Percentiles rank a stretch among this genome's conserved stretches.
phyloP scores from a whole-genome alignment of 2,113 vertebrate species.

The Odocoileus virginianus region DNA sequence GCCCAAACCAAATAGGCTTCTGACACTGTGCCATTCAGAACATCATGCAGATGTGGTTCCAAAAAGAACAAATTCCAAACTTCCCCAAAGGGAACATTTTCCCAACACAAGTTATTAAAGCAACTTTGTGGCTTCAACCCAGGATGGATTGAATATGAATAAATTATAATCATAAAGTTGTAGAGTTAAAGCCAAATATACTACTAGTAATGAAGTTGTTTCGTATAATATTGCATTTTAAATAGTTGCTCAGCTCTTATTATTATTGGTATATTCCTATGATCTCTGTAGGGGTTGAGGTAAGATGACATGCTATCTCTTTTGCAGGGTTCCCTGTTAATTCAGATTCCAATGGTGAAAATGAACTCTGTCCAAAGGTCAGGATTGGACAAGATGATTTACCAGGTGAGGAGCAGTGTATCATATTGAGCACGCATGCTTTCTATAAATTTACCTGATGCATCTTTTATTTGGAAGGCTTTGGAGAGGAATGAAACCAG shows the following conservation, averaged over 20 bases:
- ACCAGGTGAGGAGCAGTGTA: constrained; percentile 83
- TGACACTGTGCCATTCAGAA: constrained; percentile 58
- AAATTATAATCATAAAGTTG: not conserved
- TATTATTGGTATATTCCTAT: not conserved
- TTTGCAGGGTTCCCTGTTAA: constrained; percentile 85
- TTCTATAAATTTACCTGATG: not conserved
- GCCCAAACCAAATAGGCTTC: constrained; percentile 45
- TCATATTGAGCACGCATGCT: not conserved
- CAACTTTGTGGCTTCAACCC: not conserved
- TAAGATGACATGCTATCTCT: constrained; percentile 8
- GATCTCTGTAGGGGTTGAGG: not conserved
- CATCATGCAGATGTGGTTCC: constrained; percentile 39
- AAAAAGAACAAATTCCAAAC: constrained; percentile 40
- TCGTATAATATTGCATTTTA: not conserved
- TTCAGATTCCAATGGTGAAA: constrained; percentile 79
- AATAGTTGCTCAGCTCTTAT: constrained; percentile 19
- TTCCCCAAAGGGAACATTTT: not conserved
- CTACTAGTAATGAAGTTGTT: not conserved
- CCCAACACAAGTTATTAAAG: constrained; percentile 23
- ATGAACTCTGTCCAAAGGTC: constrained; percentile 83
- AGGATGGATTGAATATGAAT: not conserved
- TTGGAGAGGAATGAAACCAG: not conserved
- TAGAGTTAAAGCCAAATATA: not conserved
- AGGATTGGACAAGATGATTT: constrained; percentile 85
- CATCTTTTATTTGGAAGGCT: not conserved